Evolutionary conservation across 1,140 invertebrate genomes (phyloP).

Genomic region (Ridgeia piscesae): DNA sequence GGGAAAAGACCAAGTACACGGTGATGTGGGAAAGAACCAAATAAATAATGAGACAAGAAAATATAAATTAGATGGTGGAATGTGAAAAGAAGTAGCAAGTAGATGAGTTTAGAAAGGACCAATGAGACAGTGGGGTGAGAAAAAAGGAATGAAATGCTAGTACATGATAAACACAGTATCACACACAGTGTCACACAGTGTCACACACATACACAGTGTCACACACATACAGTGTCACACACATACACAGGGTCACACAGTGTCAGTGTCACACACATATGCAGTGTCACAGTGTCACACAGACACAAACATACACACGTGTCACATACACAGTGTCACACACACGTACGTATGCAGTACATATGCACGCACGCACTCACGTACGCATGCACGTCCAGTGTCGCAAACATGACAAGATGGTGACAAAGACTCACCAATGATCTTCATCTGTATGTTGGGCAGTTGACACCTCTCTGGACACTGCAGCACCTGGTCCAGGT

Average conservation of each 20-base stretch:
- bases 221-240: no score
- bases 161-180: background rate
- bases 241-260: no score
- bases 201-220: no score
- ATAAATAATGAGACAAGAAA: background rate
- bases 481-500: slow-evolving; percentile 68
- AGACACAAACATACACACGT: no score
- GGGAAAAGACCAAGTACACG: background rate
- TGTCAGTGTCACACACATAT: no score
- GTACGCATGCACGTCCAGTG: no score
- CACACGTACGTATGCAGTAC: no score
- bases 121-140: background rate
- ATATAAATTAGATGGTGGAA: background rate
- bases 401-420: background rate
- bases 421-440: slow-evolving; percentile 41
- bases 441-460: slow-evolving; percentile 65
- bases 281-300: no score
- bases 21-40: background rate
- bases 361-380: no score
- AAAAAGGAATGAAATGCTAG: background rate
- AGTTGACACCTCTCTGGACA: slow-evolving; percentile 63
- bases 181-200: no score
- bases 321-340: no score
- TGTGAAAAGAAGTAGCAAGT: background rate
- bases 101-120: background rate